These are phyloP conservation scores for Lysandra bellargus DNA, from an alignment of 2,888 invertebrate species.

Conservation along the genomic window DNA sequence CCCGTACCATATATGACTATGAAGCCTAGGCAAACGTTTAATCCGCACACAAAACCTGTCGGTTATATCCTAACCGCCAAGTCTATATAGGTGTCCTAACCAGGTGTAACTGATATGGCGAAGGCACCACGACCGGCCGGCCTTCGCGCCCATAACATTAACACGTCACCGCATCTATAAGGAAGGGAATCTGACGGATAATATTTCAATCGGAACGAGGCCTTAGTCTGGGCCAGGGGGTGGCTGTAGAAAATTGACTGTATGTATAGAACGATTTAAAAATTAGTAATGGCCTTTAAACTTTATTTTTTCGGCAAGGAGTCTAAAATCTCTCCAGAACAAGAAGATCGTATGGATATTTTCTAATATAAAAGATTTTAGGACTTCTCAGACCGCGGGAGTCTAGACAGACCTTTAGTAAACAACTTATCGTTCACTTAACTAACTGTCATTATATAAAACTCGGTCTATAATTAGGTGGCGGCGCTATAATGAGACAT, in stretches of 20 bases:
- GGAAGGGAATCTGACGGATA: conserved; percentile 4
- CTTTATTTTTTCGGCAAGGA: too few relatives aligned
- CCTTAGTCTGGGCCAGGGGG: neutral
- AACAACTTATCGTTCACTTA: neutral
- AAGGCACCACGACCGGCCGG: neutral
- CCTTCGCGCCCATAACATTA: conserved; percentile 1
- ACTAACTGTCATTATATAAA: neutral
- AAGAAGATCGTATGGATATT: too few relatives aligned
- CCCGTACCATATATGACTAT: too few relatives aligned
- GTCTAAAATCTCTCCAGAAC: too few relatives aligned
- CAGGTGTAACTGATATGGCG: neutral
- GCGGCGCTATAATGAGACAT: neutral
- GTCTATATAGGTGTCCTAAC: neutral
- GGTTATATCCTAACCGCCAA: neutral
- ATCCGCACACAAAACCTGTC: neutral
- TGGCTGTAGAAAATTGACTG: neutral
- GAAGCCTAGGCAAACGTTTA: neutral
- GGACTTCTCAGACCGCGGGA: too few relatives aligned
- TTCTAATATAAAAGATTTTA: too few relatives aligned
- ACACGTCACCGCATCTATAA: conserved; percentile 16
- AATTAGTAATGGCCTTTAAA: neutral
- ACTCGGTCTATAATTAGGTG: neutral
- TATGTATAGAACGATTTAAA: neutral
- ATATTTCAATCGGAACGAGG: conserved; percentile 9
- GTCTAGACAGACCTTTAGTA: neutral